Evolutionary conservation across 2,113 vertebrate species (phyloP).

Genomic region (Sprattus sprattus): DNA sequence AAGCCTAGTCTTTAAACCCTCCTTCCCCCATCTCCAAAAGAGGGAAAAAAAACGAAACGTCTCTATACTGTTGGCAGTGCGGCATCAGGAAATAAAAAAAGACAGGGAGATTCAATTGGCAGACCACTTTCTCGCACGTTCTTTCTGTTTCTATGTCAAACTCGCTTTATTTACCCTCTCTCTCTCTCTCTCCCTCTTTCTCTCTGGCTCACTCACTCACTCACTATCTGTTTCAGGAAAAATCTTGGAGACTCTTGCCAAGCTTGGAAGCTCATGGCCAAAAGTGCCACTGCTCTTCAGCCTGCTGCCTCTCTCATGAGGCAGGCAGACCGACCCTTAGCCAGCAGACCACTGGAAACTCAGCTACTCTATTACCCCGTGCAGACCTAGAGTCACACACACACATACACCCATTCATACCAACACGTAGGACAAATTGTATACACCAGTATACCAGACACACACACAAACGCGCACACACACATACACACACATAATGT

Average conservation of each 20-base stretch:
- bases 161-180: constrained; percentile 3
- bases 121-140: constrained; percentile 73
- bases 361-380: neutral
- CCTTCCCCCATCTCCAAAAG: constrained; percentile 11
- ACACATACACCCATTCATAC: neutral
- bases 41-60: constrained; percentile 80
- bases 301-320: constrained; percentile 31
- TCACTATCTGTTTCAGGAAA: constrained; percentile 66
- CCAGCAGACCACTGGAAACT: constrained; percentile 5
- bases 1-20: constrained; percentile 22
- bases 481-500: too few relatives aligned
- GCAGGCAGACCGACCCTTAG: constrained; percentile 38
- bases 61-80: constrained; percentile 85
- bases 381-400: neutral
- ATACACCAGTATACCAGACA: too few relatives aligned
- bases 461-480: too few relatives aligned
- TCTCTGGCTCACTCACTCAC: constrained; percentile 69
- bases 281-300: constrained; percentile 78
- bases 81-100: constrained; percentile 73
- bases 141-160: constrained; percentile 62
- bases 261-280: constrained; percentile 84
- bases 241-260: constrained; percentile 72
- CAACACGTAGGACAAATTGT: too few relatives aligned
- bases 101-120: constrained; percentile 85
- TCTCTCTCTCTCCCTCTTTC: constrained; percentile 15